Percentiles rank a stretch among this genome's conserved stretches.
Evolutionary conservation across 1,140 invertebrate genomes (phyloP).

Genomic region (Drosophila baimaii): DNA sequence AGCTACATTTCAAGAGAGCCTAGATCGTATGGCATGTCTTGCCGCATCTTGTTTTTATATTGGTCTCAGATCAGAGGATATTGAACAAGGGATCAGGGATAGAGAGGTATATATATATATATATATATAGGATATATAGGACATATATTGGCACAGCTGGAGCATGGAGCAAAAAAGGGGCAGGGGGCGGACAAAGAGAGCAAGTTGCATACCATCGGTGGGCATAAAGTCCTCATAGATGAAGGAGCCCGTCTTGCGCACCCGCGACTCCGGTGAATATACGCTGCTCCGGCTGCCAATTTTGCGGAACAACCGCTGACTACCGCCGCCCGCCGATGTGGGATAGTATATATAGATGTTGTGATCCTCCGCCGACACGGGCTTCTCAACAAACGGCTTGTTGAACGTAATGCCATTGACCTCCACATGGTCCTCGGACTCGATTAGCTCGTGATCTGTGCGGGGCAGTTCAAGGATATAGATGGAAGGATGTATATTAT

Average conservation of each 20-base stretch:
- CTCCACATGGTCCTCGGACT: constrained; percentile 99
- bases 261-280: constrained; percentile 97
- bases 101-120: not conserved
- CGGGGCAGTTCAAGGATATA: constrained; percentile 42
- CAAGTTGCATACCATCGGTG: constrained; percentile 93
- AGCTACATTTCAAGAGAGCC: too few relatives aligned
- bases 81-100: not conserved
- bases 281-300: constrained; percentile 99
- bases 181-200: constrained; percentile 33
- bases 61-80: too few relatives aligned
- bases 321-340: constrained; percentile 98
- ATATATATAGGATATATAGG: not conserved
- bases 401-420: constrained; percentile 98
- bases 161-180: constrained; percentile 24
- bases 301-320: constrained; percentile 98
- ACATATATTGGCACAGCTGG: constrained; percentile 18
- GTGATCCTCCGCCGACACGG: constrained; percentile 97
- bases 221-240: constrained; percentile 99
- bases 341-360: constrained; percentile 99
- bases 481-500: constrained; percentile 42
- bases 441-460: constrained; percentile 95
- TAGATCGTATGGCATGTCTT: too few relatives aligned
- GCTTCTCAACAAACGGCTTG: constrained; percentile 98
- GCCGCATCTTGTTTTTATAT: too few relatives aligned
- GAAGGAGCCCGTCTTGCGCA: constrained; percentile 98